Evolutionary conservation across 2,113 vertebrate species (phyloP).

Genomic region (Asarcornis scutulata): DNA sequence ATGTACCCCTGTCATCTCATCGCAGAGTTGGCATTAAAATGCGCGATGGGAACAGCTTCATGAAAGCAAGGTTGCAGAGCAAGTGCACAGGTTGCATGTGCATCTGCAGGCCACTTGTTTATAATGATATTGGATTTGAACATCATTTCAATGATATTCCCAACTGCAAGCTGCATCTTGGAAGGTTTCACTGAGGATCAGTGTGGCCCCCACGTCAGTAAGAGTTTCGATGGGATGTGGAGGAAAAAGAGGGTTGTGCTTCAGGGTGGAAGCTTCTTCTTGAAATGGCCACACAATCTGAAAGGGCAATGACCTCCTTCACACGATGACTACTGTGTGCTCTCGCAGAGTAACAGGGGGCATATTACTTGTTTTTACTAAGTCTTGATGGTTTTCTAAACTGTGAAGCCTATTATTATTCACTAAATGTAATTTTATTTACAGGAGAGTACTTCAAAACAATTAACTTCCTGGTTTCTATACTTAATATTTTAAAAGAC

Average conservation of each 20-base stretch:
- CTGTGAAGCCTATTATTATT: background rate
- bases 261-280: background rate
- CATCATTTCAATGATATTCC: accelerated
- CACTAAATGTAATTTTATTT: background rate
- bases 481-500: background rate
- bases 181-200: background rate
- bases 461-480: background rate
- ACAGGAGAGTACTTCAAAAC: background rate
- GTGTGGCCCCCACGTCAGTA: accelerated
- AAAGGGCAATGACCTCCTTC: background rate
- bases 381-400: background rate
- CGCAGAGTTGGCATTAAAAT: background rate
- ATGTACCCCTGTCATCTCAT: background rate
- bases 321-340: no score
- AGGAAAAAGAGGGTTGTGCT: background rate
- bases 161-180: background rate
- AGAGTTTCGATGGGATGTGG: background rate
- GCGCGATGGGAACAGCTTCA: background rate
- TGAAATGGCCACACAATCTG: background rate
- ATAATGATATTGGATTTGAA: background rate
- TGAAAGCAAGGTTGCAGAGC: background rate
- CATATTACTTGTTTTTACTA: background rate
- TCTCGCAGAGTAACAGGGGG: background rate
- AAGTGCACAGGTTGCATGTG: background rate
- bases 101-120: background rate